Evolutionary conservation across 64 coral and sea anemone genomes (phyloP).

Genomic region (Trachythela sp.): DNA sequence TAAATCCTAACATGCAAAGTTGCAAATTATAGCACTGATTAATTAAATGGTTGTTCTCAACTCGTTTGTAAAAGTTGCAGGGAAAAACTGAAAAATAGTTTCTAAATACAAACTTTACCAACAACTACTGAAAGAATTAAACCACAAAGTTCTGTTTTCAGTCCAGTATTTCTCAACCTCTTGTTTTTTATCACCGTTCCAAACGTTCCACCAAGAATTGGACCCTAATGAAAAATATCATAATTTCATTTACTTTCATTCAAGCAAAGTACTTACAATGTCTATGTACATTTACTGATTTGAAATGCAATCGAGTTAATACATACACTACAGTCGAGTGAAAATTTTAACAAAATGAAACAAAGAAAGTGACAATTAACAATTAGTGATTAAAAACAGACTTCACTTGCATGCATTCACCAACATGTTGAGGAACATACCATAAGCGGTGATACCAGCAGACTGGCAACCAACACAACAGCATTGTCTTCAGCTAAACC

Average conservation of each 20-base stretch:
- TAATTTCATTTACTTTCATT: too few relatives aligned
- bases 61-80: neutral
- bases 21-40: neutral
- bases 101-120: neutral
- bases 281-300: too few relatives aligned
- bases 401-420: too few relatives aligned
- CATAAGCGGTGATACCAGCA: constrained; percentile 10
- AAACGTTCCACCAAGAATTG: neutral
- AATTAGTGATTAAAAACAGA: too few relatives aligned
- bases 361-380: too few relatives aligned
- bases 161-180: neutral
- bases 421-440: neutral
- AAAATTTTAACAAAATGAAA: too few relatives aligned
- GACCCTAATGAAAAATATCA: neutral
- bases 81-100: neutral
- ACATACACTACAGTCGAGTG: too few relatives aligned
- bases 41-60: neutral
- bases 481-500: constrained; percentile 14
- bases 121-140: neutral
- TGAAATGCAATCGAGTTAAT: too few relatives aligned
- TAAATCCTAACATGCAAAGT: constrained; percentile 7
- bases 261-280: too few relatives aligned
- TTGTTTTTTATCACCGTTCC: neutral
- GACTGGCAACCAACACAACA: neutral
- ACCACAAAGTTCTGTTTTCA: constrained; percentile 16